Base-by-base conservation (phyloP, 2,888 invertebrate genomes). In the Podotricha telesiphe region DNA sequence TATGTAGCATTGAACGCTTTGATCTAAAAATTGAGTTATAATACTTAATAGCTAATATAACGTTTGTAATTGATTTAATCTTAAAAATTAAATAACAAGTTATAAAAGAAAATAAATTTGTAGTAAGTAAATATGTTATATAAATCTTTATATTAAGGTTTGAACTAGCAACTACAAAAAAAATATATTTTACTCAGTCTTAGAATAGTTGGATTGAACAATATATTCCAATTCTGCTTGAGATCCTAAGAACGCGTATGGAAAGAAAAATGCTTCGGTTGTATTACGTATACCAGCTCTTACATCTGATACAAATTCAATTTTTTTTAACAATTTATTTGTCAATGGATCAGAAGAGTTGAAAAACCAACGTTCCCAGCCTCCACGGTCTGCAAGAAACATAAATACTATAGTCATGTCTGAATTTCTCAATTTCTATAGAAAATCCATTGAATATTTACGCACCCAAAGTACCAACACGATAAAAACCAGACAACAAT, bases 241-340 rank as follows among this genome's bases (percentile, higher is more conserved):
- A 0, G 97, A 96, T 11, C 96, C 96, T 0, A 97, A 86, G 80
- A 96, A 96, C 0, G 97, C 96, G 78, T 96, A 96, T 0, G 96
- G 95, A 95, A 96, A 96, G 78, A 96, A 96, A 79, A 95, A 96
- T 4, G 96, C 95, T 75, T 94, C 94, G 0, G 96, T 96, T 0
- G 95, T 95, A 81, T 96, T 96, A 62, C 93, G 94, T 6, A 97
- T 94, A 0, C 97, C 97, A 13, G 95, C 93, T 75, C 94, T 93
- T 1, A 96, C 87, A 61, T 93, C 93, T 0, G 95, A 92, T 2
- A 97, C 95, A 17, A 95, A 93, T 80, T 96, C 96, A 70, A 96
- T 85, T 80, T 95, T 94, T 75, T 93, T 94, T 58, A 96, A 89
- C 10, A 97, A 86, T 77, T 94, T 94, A 37, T 91, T 89, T 0